Evolutionary conservation across 1,140 invertebrate species (phyloP).

Genomic region (Adelges cooleyi): DNA sequence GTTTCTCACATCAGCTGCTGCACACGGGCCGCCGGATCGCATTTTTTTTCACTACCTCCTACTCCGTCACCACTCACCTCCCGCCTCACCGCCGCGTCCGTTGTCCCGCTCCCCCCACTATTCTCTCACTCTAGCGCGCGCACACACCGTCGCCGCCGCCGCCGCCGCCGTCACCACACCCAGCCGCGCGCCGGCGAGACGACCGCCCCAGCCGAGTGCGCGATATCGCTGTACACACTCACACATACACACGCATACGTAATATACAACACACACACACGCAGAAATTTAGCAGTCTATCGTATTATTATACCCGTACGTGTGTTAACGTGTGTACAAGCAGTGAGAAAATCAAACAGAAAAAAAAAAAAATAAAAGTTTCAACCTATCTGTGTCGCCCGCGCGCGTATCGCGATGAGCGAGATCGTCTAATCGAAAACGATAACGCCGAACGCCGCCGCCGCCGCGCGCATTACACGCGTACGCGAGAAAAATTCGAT

Average conservation of each 20-base stretch:
- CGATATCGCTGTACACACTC: constrained; percentile 17
- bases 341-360: too few relatives aligned
- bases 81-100: background rate
- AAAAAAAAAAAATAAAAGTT: too few relatives aligned
- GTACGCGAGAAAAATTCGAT: too few relatives aligned
- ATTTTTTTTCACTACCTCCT: too few relatives aligned
- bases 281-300: too few relatives aligned
- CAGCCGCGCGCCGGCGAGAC: constrained; percentile 27
- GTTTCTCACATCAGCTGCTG: constrained; percentile 21
- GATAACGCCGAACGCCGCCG: too few relatives aligned
- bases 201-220: constrained; percentile 26
- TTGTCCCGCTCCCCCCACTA: background rate
- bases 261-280: background rate
- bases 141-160: constrained; percentile 2
- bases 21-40: constrained; percentile 9
- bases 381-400: too few relatives aligned
- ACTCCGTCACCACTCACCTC: too few relatives aligned
- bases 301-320: background rate
- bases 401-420: too few relatives aligned
- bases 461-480: too few relatives aligned
- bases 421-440: too few relatives aligned
- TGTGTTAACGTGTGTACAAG: background rate
- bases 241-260: background rate
- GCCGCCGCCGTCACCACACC: constrained; percentile 23
- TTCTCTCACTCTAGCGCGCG: constrained; percentile 12